Evolutionary conservation across 2,797 vertebrate genomes (phyloP), one percentile per base, ranked within the genome.

Genomic region (Luscinia megarhynchos): DNA sequence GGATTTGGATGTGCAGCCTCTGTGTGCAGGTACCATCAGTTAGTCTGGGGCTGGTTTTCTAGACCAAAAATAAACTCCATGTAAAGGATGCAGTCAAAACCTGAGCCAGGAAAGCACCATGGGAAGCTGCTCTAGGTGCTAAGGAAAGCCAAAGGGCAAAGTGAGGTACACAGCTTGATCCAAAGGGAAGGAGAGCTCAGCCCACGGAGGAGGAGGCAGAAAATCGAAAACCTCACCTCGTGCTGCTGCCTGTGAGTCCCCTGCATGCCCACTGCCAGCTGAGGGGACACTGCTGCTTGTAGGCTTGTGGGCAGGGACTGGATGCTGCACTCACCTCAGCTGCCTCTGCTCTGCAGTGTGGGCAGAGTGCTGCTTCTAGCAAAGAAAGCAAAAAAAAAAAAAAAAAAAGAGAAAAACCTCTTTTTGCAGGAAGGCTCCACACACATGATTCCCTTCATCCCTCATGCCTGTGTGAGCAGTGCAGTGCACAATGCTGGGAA

Each of bases 371-470:
- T 72, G 38, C 34, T 53, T 30, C n/a, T 10, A 17, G 48, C 15
- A 53, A 46, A 24, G 21, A 12, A 40, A n/a, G 9, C 1, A 3
- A 21, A 4, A 5, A 8, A 15, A n/a, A 12, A 2, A 11, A 10
- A 10, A 24, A 2, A 1, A 4, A 32, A 5, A 8, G 2, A 12
- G n/a, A 23, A 29, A 2, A 0, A 0, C 5, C 5, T 17, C 5
- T 17, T 67, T 78, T 43, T 61, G 4, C 41, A 55, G 43, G 41
- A 41, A 30, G 21, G 30, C 27, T 90, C 7, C n/a, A 36, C 16
- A 29, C 9, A 11, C 2, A 0, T 24, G 1, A 4, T 4, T 69
- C 24, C 41, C 13, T 27, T 26, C 50, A 30, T 19, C 34, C 38
- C 50, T 30, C 4, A 0, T 4, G 40, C 5, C 48, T 4, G 32